Base-by-base conservation (phyloP, 2,113 vertebrate species). In the Malurus cyaneus region DNA sequence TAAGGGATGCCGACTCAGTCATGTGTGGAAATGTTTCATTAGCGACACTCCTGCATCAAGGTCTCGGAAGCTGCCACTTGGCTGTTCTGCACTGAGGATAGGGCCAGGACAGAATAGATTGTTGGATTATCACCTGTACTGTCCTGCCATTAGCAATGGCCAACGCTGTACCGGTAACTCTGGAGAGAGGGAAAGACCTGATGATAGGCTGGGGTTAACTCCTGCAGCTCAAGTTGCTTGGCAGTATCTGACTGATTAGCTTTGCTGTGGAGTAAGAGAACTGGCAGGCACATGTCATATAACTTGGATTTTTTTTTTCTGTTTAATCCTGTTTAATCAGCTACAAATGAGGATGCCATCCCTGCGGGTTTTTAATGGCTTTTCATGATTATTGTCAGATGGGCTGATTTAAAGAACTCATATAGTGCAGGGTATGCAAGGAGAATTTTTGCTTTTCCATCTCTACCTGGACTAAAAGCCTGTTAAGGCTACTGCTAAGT, bases 1-100 rank as follows among this genome's bases (percentile, higher is more conserved):
- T 69, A 32, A 65, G n/a, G 20, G 15, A 54, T 24, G 34, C 66
- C 1, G 3, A 36, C 24, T 42, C 53, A 42, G 46, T 34, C 44
- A 60, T 0, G 1, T 49, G 54, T 0, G 0, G 44, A 77, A 79
- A 61, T 3, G 8, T 41, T 90, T 80, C 39, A 29, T 77, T 69
- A 80, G 47, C 24, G 25, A 12, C n/a, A 80, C 42, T 85, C 44
- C 50, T 53, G 11, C 72, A 19, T 26, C 1, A 13, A 34, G 28
- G 47, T 53, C 54, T 88, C 2, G 2, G 79, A 80, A 88, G 36
- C 50, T 57, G 16, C 28, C 12, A 6, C 49, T 67, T 11, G 7
- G 7, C 36, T 80, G 4, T 50, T 67, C 60, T 54, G 56, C 32
- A 67, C 47, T 52, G 60, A 61, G 60, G 19, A n/a, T 9, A 62